Conservation (phyloP, 2,113 vertebrate species). For the Boulengeromyrus knoepffleri region DNA sequence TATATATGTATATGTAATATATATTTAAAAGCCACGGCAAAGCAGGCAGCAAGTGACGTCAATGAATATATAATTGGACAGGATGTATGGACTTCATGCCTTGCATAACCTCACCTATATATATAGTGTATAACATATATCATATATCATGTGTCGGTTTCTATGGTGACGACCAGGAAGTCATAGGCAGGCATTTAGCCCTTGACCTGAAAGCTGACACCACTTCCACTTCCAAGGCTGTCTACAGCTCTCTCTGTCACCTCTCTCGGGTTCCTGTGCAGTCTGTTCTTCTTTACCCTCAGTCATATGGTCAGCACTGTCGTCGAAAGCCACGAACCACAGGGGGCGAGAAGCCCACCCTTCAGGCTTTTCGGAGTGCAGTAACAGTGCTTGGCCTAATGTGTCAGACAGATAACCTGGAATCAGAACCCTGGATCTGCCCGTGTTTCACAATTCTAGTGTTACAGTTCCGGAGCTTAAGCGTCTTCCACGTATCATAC, state of each 20-base stretch:
- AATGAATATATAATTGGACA: constrained; percentile 14
- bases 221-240: neutral
- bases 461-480: neutral
- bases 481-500: neutral
- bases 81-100: neutral
- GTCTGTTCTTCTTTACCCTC: neutral
- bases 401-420: neutral
- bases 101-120: neutral
- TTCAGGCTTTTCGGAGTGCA: neutral
- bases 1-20: neutral
- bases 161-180: neutral
- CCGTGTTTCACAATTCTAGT: neutral
- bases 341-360: neutral
- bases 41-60: neutral
- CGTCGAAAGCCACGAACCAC: neutral
- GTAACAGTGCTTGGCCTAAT: neutral
- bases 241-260: neutral
- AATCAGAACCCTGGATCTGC: neutral
- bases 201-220: neutral
- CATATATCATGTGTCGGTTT: neutral
- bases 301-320: neutral
- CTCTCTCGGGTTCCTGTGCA: neutral
- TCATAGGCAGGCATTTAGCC: neutral
- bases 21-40: neutral
- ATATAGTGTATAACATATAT: neutral